Base-by-base conservation (phyloP, 2,797 vertebrate species). In the Erpetoichthys calabaricus region DNA sequence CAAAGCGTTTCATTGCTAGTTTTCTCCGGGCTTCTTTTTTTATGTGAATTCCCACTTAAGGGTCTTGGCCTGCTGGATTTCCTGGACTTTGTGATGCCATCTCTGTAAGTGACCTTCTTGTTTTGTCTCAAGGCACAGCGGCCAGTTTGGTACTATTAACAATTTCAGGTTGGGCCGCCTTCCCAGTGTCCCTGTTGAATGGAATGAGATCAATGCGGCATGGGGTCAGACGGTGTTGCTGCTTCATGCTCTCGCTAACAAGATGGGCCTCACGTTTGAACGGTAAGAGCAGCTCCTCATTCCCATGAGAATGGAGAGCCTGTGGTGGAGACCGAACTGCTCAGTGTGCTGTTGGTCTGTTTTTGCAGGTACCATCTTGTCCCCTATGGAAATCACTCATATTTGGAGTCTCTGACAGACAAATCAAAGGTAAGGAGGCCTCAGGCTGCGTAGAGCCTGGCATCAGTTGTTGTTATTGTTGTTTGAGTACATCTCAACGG, bases 201-300 rank as follows among this genome's bases (percentile, higher is more conserved):
- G 96, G 96, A 97, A 98, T 3, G 96, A 99, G 79, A 99, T 99
- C 67, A 99, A 98, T 0, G 95, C 96, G 5, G 96, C 96, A 47
- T 99, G 96, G 96, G 96, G 96, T 3, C 95, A 99, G 74, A 99
- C 96, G 0, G 96, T 99, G 65, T 79, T 99, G 70, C 79, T 99
- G 64, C 86, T 99, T 9, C 95, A 99, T 1, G 92, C 96, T 3
- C 81, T 99, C 44, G 92, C 96, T 57, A 98, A 92, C 77, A 99
- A 99, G 79, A 99, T 99, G 93, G 94, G 93, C 44, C 86, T 99
- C 5, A 85, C 80, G 65, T 97, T 99, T 63, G 91, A 98, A 77
- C 95, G 96, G 94, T 95, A 44, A 57, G 45, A 10, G 45, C 4
- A 8, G 46, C 44, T 45, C 57, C 56, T 53, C 50, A 25, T 25